Conservation (phyloP, 1,140 invertebrate genomes). For the Phocides pigmalion region DNA sequence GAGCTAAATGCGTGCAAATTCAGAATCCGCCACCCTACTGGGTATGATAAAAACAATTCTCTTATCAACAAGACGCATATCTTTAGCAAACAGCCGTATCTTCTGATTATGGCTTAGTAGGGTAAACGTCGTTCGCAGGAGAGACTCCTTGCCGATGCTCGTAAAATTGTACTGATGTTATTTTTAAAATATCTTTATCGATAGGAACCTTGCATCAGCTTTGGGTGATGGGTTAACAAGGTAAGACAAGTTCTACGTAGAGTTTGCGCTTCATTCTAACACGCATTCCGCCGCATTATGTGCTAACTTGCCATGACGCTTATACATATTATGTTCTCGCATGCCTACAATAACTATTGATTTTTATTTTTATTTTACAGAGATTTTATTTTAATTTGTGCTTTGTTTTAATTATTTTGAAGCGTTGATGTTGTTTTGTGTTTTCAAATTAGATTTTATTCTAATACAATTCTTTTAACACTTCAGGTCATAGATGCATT, state of each 20-base stretch:
- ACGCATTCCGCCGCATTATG: conserved; percentile 60
- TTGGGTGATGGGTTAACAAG: conserved; percentile 74
- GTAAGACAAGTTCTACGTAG: conserved; percentile 63
- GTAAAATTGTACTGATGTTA: conserved; percentile 22
- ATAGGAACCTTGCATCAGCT: conserved; percentile 60
- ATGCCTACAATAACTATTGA: conserved; percentile 23
- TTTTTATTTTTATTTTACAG: conserved; percentile 28
- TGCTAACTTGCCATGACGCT: conserved; percentile 46
- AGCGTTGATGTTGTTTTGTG: conserved; percentile 28
- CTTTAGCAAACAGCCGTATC: conserved; percentile 68
- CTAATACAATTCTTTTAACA: conserved; percentile 12
- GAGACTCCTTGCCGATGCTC: conserved; percentile 39
- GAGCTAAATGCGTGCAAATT: conserved; percentile 27
- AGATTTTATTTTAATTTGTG: conserved; percentile 24
- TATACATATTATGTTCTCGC: conserved; percentile 28
- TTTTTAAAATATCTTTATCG: conserved; percentile 40
- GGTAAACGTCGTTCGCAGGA: conserved; percentile 41
- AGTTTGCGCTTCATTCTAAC: conserved; percentile 58
- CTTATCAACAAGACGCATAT: conserved; percentile 62
- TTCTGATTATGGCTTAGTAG: conserved; percentile 57
- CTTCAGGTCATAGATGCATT: conserved; percentile 85
- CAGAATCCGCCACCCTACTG: conserved; percentile 39
- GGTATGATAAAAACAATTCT: conserved; percentile 46
- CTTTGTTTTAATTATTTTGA: conserved; percentile 33
- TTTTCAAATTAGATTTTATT: conserved; percentile 1